Conservation (phyloP, 2,113 vertebrate genomes). For the Bathybates hornii region DNA sequence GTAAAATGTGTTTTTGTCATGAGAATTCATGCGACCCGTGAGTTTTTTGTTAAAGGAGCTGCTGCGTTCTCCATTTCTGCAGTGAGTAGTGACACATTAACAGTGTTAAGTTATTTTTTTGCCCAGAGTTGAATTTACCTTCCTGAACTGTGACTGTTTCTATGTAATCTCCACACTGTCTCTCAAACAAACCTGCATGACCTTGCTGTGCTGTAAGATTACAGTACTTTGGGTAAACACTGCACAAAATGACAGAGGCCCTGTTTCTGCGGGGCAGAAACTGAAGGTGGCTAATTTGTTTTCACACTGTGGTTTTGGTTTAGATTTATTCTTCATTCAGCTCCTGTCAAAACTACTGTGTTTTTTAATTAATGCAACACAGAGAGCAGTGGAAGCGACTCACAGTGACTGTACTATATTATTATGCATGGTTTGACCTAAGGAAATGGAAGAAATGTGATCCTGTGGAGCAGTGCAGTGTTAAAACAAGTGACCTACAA, state of each 20-base stretch:
- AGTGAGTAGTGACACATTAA: conserved; percentile 36
- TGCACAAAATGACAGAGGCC: not conserved
- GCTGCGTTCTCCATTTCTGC: not conserved
- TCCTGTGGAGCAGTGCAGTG: not conserved
- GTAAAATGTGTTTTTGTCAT: not conserved
- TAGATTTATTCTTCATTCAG: not conserved
- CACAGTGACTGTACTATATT: not conserved
- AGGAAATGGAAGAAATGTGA: not conserved
- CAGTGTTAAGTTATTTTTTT: not conserved
- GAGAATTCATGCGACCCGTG: not conserved
- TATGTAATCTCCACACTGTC: not conserved
- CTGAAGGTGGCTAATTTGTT: not conserved
- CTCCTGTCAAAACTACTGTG: not conserved
- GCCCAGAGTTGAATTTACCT: conserved; percentile 1
- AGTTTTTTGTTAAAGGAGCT: not conserved
- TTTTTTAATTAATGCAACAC: not conserved
- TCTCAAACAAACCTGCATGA: not conserved
- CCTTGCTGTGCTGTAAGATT: not conserved
- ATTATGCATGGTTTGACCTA: not conserved
- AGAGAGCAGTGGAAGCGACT: not conserved
- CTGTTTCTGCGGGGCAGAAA: not conserved
- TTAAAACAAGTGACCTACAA: not conserved
- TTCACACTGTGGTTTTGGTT: not conserved
- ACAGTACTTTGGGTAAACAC: not conserved
- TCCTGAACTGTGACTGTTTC: conserved; percentile 13